Evolutionary conservation across 2,113 vertebrate species (phyloP), one percentile per base, ranked within the genome.

Genomic region (Cyphomyrus discorhynchus): DNA sequence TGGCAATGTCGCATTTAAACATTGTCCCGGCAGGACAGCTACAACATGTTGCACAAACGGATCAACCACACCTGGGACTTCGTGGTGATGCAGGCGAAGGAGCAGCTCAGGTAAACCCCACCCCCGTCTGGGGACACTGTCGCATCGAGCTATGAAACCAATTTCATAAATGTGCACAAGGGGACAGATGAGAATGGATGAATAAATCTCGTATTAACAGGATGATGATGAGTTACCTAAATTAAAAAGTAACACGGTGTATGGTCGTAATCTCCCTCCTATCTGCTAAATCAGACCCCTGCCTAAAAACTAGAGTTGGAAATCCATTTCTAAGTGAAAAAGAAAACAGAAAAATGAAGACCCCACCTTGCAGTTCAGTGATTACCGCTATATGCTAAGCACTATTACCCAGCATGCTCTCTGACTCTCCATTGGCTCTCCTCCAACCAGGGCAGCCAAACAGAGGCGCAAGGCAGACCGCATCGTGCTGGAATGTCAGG

Each of bases 1-100:
- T 2, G 17, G 45, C 3, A 9, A 85, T 17, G 42, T 24, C 1
- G 24, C 82, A 77, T 77, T 77, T 77, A 77, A 77, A 77, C 31
- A 77, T 3, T 77, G 83, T 45, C 58, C 5, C 86, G 80, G 49
- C 89, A 99, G 98, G 97, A 98, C 84, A 96, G 95, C 90, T 98
- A 98, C 92, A 97, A 96, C 92, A 92, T 95, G 90, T 93, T 99
- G 92, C 97, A 98, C 95, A 97, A 97, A 94, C 95, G 95, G 90
- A 98, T 99, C 92, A 98, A 96, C 93, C 97, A 99, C 93, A 96
- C 95, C 0, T 99, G 98, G 98, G 98, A 99, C 94, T 98, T 99
- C 82, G 98, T 99, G 89, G 96, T 98, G 94, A 98, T 97, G 97
- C 98, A 99, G 93, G 98, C 98, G 0, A 95, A 97, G 90, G 98